Conservation (phyloP, 2,797 vertebrate genomes). For the Phalanger gymnotis region DNA sequence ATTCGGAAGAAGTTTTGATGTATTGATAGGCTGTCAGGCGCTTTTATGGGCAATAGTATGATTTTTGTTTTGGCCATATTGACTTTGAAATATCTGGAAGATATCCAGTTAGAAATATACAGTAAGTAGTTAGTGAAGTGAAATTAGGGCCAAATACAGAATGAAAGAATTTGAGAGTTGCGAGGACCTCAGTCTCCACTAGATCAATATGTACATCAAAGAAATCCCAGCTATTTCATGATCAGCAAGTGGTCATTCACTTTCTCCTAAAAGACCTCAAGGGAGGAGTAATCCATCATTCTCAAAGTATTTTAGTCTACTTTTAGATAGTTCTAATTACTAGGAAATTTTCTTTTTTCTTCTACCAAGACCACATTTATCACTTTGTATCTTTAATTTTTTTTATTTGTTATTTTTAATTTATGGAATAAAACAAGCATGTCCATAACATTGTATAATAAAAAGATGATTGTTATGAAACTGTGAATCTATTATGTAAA, state of each 20-base stretch:
- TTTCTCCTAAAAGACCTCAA: background rate
- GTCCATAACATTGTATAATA: background rate
- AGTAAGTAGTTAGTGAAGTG: background rate
- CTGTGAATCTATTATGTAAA: background rate
- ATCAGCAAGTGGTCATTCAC: background rate
- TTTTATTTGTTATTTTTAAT: background rate
- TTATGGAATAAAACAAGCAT: background rate
- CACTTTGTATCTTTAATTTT: background rate
- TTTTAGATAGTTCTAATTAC: background rate
- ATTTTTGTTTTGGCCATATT: background rate
- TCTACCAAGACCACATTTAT: background rate
- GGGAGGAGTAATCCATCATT: background rate
- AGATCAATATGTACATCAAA: background rate
- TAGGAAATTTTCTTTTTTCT: background rate
- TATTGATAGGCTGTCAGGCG: background rate
- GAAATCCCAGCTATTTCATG: background rate
- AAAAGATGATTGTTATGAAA: background rate
- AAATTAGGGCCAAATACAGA: background rate
- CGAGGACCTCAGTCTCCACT: background rate
- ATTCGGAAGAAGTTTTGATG: background rate
- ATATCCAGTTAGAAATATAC: background rate
- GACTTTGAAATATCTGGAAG: background rate
- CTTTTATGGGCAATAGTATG: background rate
- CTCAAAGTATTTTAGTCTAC: background rate
- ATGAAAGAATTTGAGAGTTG: background rate